Conservation (phyloP, 2,113 vertebrate genomes). For the Camelus dromedarius region DNA sequence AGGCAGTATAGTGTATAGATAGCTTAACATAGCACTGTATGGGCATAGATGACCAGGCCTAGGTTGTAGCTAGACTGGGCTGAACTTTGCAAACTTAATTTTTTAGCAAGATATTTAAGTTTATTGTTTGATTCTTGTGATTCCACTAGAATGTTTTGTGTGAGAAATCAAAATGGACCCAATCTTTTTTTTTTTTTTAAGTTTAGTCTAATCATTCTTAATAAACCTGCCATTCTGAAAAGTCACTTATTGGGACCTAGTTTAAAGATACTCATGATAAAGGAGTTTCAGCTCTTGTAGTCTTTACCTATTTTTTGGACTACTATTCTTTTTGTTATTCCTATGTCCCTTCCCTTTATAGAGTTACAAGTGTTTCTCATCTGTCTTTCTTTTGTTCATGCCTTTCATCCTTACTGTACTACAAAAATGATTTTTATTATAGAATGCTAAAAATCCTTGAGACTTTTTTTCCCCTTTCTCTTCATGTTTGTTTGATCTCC, state of each 20-base stretch:
- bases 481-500: conserved; percentile 11
- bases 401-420: neutral
- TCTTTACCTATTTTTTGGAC: conserved; percentile 2
- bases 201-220: conserved; percentile 21
- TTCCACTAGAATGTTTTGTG: neutral
- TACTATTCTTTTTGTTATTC: neutral
- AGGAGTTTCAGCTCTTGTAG: neutral
- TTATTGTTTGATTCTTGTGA: neutral
- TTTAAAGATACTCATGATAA: neutral
- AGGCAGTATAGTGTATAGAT: neutral
- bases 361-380: neutral
- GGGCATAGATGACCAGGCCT: neutral
- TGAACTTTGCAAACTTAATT: conserved; percentile 22
- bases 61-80: neutral
- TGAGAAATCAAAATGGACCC: neutral
- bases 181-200: neutral
- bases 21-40: neutral
- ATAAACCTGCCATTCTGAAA: neutral
- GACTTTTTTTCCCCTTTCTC: neutral
- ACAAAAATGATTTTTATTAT: conserved; percentile 7
- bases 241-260: neutral
- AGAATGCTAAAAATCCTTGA: conserved; percentile 6
- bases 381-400: neutral
- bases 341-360: neutral
- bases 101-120: neutral